Base-by-base conservation (phyloP, 1,140 invertebrate species). In the Melipona quadrifasciata region DNA sequence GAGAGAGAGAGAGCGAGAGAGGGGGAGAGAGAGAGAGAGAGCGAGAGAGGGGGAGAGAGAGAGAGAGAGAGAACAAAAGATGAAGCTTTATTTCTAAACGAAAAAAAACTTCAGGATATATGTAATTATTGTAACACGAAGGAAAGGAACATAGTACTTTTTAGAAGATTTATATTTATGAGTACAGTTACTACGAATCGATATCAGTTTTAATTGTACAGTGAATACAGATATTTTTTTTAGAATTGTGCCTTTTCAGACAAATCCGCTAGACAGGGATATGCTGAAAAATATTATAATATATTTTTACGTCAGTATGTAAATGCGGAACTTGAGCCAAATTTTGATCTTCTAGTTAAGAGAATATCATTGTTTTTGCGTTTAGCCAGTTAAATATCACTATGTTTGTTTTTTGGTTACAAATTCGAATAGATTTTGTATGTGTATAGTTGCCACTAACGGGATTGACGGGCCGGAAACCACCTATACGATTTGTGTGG, bases 211-310 rank as follows among this genome's bases (percentile, higher is more conserved):
- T 91, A 90, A 93, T 93, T 94, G 92, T 94, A 94, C 92, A 93
- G 92, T 90, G 82, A 92, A 92, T 90, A 85, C 90, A 90, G 82
- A 93, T 92, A 92, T 93, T 94, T 93, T 93, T 91, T 94, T 94
- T 93, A 93, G 92, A 93, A 93, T 94, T 90, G 93, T 94, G 93
- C 93, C 93, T 94, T 94, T 94, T 93, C 93, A 93, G 88, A 92
- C 88, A 85, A 90, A 92, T 93, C 91, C 90, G 89, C 90, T 92
- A 92, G 90, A 94, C 74, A 90, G 88, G 91, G 90, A 92, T 92
- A 85, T 90, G 87, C 88, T 90, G 87, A 87, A 90, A 82, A 91
- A 91, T 88, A 92, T 93, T 92, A 92, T 92, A 92, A 92, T 93
- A 92, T 93, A 93, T 93, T 93, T 93, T 93, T 93, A 93, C 90